Evolutionary conservation across 2,113 vertebrate genomes (phyloP).

Genomic region (Tichodroma muraria): DNA sequence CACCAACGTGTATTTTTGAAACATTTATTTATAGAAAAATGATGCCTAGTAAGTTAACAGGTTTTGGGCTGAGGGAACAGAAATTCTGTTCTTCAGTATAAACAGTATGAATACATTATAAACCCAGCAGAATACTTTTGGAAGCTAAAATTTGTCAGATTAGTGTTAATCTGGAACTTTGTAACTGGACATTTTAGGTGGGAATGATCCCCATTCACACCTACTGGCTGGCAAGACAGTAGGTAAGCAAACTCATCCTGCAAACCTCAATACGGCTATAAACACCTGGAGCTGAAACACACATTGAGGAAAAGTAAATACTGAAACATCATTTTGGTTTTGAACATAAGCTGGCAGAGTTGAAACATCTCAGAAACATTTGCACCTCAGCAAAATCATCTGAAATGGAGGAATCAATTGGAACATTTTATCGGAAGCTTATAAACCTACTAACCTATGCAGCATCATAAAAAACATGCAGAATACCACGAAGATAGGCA

Average conservation of each 20-base stretch:
- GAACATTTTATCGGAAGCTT: not conserved
- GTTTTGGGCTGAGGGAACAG: not conserved
- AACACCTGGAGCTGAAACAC: not conserved
- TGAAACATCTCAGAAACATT: not conserved
- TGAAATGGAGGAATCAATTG: not conserved
- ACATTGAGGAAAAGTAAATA: not conserved
- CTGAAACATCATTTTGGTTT: not conserved
- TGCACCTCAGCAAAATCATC: not conserved
- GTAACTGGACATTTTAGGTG: not conserved
- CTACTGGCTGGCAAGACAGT: not conserved
- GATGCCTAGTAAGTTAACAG: not conserved
- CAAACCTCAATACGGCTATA: not conserved
- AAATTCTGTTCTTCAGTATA: not conserved
- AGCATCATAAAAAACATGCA: not conserved
- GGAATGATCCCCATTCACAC: not conserved
- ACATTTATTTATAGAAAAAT: not conserved
- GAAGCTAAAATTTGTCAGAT: not conserved
- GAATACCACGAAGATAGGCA: not conserved
- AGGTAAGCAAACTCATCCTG: not conserved
- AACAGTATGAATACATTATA: not conserved
- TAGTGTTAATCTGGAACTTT: not conserved
- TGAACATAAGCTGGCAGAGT: rapidly evolving
- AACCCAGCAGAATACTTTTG: not conserved
- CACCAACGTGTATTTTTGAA: not conserved
- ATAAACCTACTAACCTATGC: not conserved